These are phyloP conservation scores for Cyprinella venusta DNA, from an alignment of 2,797 vertebrate species.

Conservation along the genomic window DNA sequence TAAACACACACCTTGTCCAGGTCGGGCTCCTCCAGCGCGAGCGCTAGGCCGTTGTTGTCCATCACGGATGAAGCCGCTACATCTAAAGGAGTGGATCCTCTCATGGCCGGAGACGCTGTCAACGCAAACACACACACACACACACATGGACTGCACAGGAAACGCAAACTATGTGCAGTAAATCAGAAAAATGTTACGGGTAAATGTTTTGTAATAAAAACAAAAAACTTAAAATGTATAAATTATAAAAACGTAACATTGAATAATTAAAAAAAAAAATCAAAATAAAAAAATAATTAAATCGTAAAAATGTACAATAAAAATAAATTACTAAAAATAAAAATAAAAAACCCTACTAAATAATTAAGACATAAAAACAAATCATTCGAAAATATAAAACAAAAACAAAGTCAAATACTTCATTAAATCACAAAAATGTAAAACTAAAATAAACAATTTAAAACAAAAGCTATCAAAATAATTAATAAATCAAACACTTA, in stretches of 20 bases:
- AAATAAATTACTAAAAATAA: neutral
- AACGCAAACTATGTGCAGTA: neutral
- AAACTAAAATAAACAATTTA: neutral
- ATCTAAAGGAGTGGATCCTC: slow-evolving; percentile 95
- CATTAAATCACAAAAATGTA: neutral
- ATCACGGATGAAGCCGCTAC: slow-evolving; percentile 98
- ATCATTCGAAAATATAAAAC: neutral
- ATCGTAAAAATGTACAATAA: neutral
- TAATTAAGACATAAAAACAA: neutral
- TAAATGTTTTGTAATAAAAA: neutral
- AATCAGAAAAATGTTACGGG: neutral
- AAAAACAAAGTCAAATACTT: neutral
- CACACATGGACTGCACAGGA: neutral
- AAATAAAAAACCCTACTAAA: neutral
- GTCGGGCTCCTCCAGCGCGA: slow-evolving; percentile 94
- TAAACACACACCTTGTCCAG: slow-evolving; percentile 84
- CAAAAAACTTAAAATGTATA: neutral
- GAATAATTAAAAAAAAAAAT: neutral
- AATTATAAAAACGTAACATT: neutral
- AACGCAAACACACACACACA: slow-evolving; percentile 14
- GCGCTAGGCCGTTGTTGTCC: slow-evolving; percentile 97
- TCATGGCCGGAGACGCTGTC: slow-evolving; percentile 94
- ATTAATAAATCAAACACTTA: neutral
- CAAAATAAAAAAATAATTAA: too few species aligned
- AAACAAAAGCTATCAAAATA: too few species aligned